phyloP scores from a whole-genome alignment of 1,140 invertebrate species.

The Leptonema lineaticorne region DNA sequence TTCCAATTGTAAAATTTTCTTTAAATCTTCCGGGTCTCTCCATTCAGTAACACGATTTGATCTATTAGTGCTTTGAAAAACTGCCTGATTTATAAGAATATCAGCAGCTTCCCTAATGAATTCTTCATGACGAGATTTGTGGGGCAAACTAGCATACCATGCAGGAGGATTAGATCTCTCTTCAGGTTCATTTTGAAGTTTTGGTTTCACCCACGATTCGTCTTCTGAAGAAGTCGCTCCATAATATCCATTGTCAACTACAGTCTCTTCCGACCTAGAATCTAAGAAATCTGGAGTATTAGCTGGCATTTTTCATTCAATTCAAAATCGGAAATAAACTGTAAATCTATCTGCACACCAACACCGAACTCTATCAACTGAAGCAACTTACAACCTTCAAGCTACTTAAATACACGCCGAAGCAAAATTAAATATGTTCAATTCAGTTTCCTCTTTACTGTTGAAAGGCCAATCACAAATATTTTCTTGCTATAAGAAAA shows the following conservation, averaged over 20 bases:
- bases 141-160: conserved; percentile 57
- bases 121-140: conserved; percentile 64
- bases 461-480: neutral
- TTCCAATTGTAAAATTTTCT: conserved; percentile 65
- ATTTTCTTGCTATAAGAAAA: neutral
- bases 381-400: conserved; percentile 32
- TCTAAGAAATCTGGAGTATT: conserved; percentile 39
- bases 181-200: neutral
- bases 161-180: conserved; percentile 15
- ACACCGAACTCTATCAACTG: conserved; percentile 26
- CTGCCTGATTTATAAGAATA: conserved; percentile 69
- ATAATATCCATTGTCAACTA: conserved; percentile 36
- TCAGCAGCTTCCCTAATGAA: conserved; percentile 71
- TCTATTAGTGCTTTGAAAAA: conserved; percentile 72
- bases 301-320: conserved; percentile 37
- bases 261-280: conserved; percentile 20
- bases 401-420: conserved; percentile 37
- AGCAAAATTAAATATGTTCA: too few species aligned
- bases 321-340: conserved; percentile 9
- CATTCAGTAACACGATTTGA: conserved; percentile 74
- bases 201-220: conserved; percentile 31
- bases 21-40: conserved; percentile 67
- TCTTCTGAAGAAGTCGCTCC: conserved; percentile 40
- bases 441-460: conserved; percentile 5
- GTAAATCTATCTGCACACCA: conserved; percentile 32